Base-by-base conservation (phyloP, 2,113 vertebrate genomes). In the Pungitius pungitius region DNA sequence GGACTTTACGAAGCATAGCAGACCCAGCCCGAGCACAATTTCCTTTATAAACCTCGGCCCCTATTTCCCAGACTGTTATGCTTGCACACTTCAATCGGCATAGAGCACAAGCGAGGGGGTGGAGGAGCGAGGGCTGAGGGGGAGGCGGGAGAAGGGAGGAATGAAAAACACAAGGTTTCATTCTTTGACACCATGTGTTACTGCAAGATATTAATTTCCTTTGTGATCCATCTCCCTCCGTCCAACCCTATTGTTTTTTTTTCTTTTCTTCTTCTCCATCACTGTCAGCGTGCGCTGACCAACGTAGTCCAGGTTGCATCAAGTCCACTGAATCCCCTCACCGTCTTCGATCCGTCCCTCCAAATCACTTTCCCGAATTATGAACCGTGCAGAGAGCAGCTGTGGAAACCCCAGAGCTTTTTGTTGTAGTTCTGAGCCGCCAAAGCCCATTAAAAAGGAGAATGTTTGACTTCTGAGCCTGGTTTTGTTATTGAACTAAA, bases 121-220 rank as follows among this genome's bases (percentile, higher is more conserved):
- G 78, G 85, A 63, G 76, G 85, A 84, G 74, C 63, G 75, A 61
- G 67, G 73, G 78, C 42, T 26, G 57, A 47, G 54, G 57, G 73
- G 45, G 68, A 56, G 61, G 65, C 33, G 42, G 49, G 56, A 80
- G 61, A 72, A 68, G 69, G 45, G 58, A 86, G 86, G 80, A 90
- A 87, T 85, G 87, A 89, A 90, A 90, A 88, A 86, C 88, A 87
- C 79, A 75, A 89, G 80, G 85, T 86, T 85, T 92, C 85, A 90
- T 87, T 90, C 83, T 90, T 91, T 91, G 84, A 88, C 91, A 84
- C 87, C 85, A 88, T 79, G 84, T 89, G 89, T 83, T 92, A 85
- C 78, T 74, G 66, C 90, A 89, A 90, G 85, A 91, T 87, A 88
- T 91, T 88, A 22, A 92, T 92, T 91, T 91, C 87, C 89, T 89